These are phyloP conservation scores for Callithrix jacchus DNA, from an alignment of 2,113 vertebrate species.

Conservation along the genomic window DNA sequence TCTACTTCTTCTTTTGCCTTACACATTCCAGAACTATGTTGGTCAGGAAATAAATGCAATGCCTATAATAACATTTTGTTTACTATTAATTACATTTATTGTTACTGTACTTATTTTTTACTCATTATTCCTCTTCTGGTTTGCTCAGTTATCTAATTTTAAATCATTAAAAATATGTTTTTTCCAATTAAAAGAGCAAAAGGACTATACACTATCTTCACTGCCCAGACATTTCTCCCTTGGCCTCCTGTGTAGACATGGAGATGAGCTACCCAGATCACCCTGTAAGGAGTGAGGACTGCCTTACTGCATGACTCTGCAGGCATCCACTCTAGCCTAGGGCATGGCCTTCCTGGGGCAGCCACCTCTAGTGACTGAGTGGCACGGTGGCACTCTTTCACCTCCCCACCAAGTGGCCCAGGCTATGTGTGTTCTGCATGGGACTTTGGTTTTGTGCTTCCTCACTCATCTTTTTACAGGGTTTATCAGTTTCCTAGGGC, in stretches of 20 bases:
- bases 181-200: background rate
- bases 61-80: background rate
- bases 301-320: background rate
- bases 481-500: background rate
- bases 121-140: background rate
- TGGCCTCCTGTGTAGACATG: background rate
- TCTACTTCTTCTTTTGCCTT: background rate
- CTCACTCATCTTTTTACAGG: background rate
- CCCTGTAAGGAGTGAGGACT: background rate
- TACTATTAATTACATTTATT: background rate
- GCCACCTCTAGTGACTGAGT: background rate
- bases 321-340: background rate
- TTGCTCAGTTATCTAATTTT: slow-evolving; percentile 2
- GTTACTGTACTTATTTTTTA: background rate
- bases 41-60: too few relatives aligned
- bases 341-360: background rate
- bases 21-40: too few relatives aligned
- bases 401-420: background rate
- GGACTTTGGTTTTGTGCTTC: background rate
- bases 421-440: background rate
- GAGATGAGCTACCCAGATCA: background rate
- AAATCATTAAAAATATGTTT: background rate
- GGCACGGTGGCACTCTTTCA: background rate
- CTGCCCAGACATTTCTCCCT: background rate
- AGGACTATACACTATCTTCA: background rate